Conservation (phyloP, 2,888 invertebrate genomes). For the Agelastica alni region DNA sequence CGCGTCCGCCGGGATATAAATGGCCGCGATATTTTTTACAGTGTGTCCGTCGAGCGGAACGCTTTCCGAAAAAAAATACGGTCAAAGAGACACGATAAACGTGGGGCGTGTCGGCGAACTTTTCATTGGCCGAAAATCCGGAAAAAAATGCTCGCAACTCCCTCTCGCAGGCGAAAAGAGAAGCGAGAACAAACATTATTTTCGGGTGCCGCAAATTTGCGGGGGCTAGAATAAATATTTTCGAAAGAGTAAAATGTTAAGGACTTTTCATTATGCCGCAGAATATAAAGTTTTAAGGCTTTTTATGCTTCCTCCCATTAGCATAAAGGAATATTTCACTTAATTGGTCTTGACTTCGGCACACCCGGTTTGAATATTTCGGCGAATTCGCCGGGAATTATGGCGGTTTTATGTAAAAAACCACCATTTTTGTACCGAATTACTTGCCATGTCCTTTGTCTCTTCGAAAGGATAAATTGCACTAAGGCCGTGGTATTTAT, state of each 20-base stretch:
- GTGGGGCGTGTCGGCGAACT: conserved; percentile 53
- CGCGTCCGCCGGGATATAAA: conserved; percentile 53
- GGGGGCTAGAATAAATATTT: conserved; percentile 59
- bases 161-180: conserved; percentile 51
- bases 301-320: conserved; percentile 56
- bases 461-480: conserved; percentile 42
- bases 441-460: conserved; percentile 44
- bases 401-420: conserved; percentile 51
- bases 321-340: conserved; percentile 58
- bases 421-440: conserved; percentile 46
- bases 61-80: conserved; percentile 48
- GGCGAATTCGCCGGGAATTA: conserved; percentile 50
- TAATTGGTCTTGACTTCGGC: conserved; percentile 54
- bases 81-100: conserved; percentile 46
- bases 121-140: conserved; percentile 56
- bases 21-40: conserved; percentile 56
- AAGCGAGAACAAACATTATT: conserved; percentile 57
- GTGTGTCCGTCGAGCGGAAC: conserved; percentile 52
- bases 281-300: conserved; percentile 57
- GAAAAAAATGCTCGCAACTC: conserved; percentile 52
- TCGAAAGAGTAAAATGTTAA: conserved; percentile 59
- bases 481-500: conserved; percentile 33
- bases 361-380: conserved; percentile 45
- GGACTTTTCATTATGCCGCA: conserved; percentile 58
- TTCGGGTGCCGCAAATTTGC: conserved; percentile 59